A percentile compares a stretch with the other conserved stretches of the same genome.
Conservation (phyloP, 2,797 vertebrate genomes). For the Chelidonichthys spinosus region DNA sequence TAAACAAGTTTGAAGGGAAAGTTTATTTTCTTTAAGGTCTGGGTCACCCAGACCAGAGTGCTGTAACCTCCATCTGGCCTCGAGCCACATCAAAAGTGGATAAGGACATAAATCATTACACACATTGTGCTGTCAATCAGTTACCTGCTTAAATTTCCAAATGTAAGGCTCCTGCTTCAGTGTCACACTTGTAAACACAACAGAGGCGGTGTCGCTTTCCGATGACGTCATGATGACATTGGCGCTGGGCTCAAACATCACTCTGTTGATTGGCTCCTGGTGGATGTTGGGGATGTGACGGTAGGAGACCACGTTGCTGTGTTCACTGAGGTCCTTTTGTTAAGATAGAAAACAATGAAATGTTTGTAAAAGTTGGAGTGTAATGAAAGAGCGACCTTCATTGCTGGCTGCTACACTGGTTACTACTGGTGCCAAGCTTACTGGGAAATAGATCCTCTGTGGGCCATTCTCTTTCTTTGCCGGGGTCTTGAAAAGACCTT, state of each 20-base stretch:
- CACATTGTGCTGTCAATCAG: neutral
- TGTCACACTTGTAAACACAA: slow-evolving; percentile 63
- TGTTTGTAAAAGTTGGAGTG: neutral
- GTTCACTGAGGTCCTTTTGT: slow-evolving; percentile 61
- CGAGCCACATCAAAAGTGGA: neutral
- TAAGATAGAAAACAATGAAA: neutral
- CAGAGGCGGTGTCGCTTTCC: slow-evolving; percentile 60
- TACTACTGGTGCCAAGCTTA: slow-evolving; percentile 39
- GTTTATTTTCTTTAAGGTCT: slow-evolving; percentile 43
- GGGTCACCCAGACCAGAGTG: slow-evolving; percentile 53
- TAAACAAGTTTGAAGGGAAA: neutral
- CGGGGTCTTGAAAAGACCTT: slow-evolving; percentile 73
- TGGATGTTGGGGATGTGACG: slow-evolving; percentile 50
- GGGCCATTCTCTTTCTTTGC: slow-evolving; percentile 49
- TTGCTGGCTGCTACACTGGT: neutral
- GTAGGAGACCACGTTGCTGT: slow-evolving; percentile 60
- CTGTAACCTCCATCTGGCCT: slow-evolving; percentile 32
- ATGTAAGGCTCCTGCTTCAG: slow-evolving; percentile 55
- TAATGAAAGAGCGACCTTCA: neutral
- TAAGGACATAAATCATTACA: neutral
- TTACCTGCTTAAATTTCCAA: slow-evolving; percentile 72
- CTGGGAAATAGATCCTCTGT: slow-evolving; percentile 74
- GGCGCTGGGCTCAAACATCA: slow-evolving; percentile 55
- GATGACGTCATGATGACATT: slow-evolving; percentile 68
- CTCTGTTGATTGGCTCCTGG: slow-evolving; percentile 67